Percentiles rank a stretch among this genome's conserved stretches.
Conservation (phyloP, 1,140 invertebrate species). For the Chymomyza costata region DNA sequence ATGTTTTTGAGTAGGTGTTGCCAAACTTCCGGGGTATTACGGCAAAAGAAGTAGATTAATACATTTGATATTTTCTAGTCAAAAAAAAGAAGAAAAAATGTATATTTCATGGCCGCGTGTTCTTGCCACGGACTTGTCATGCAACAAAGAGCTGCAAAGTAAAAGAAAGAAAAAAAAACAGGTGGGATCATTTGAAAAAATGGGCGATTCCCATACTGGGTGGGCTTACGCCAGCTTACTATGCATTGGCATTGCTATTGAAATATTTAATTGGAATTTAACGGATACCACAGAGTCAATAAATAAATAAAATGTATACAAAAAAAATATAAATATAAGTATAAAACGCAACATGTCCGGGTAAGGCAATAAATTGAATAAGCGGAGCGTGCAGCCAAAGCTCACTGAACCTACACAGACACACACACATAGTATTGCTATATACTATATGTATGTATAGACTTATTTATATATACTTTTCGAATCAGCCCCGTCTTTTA, state of each 20-base stretch:
- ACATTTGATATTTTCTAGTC: slow-evolving; percentile 61
- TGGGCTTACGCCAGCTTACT: slow-evolving; percentile 14
- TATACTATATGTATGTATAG: neutral
- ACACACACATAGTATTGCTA: slow-evolving; percentile 30
- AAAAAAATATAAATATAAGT: slow-evolving; percentile 23
- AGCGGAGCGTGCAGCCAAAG: slow-evolving; percentile 39
- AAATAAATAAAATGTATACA: slow-evolving; percentile 52
- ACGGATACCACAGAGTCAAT: slow-evolving; percentile 66
- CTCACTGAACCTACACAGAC: slow-evolving; percentile 22
- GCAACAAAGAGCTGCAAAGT: neutral
- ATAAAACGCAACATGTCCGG: slow-evolving; percentile 37
- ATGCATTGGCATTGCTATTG: slow-evolving; percentile 39
- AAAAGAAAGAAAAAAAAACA: too few species aligned
- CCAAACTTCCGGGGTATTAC: slow-evolving; percentile 60
- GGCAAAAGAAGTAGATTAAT: slow-evolving; percentile 62
- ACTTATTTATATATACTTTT: neutral
- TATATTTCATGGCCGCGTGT: slow-evolving; percentile 12
- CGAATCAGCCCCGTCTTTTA: too few species aligned
- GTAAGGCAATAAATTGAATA: slow-evolving; percentile 64
- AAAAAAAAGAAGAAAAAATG: slow-evolving; percentile 29
- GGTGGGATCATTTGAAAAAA: too few species aligned
- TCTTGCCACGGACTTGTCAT: slow-evolving; percentile 16
- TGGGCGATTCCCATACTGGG: too few species aligned
- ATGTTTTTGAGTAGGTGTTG: slow-evolving; percentile 65
- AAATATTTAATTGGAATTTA: slow-evolving; percentile 74